Evolutionary conservation across 1,140 invertebrate genomes (phyloP).

Genomic region (Tribolium castaneum): DNA sequence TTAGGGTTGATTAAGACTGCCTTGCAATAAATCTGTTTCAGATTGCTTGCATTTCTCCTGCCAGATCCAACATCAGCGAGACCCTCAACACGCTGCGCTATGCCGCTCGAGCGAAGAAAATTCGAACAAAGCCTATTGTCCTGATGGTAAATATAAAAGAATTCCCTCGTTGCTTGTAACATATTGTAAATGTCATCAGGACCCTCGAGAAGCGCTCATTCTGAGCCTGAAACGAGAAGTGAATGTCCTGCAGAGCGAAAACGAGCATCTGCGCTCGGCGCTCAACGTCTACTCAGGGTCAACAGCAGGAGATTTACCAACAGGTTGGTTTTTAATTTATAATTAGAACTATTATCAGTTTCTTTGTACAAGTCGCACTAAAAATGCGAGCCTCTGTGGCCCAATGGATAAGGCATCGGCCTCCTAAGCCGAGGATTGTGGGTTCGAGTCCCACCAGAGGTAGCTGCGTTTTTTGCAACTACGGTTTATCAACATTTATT

Average conservation of each 20-base stretch:
- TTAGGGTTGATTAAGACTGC: neutral
- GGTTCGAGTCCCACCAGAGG: constrained; percentile 80
- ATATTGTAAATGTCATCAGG: constrained; percentile 67
- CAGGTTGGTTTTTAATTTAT: constrained; percentile 28
- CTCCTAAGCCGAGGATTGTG: constrained; percentile 79
- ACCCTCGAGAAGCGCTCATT: constrained; percentile 92
- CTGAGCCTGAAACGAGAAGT: constrained; percentile 91
- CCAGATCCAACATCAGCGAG: constrained; percentile 87
- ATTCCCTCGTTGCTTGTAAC: neutral
- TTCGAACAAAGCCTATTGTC: constrained; percentile 89
- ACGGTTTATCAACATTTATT: neutral
- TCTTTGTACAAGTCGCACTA: neutral
- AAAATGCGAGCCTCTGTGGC: constrained; percentile 66
- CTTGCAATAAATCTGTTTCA: constrained; percentile 60
- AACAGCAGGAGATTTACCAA: constrained; percentile 27
- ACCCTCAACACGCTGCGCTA: constrained; percentile 92
- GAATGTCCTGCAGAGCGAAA: constrained; percentile 88
- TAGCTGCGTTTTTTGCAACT: constrained; percentile 57
- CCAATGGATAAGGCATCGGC: constrained; percentile 81
- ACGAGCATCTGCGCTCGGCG: constrained; percentile 86
- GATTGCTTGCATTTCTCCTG: constrained; percentile 94
- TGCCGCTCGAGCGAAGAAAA: constrained; percentile 87
- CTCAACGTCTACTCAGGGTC: constrained; percentile 60
- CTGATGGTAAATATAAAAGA: constrained; percentile 80
- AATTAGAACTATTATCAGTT: constrained; percentile 24